A percentile compares a stretch with the other conserved stretches of the same genome.
These are phyloP conservation scores for Margaritifera margaritifera DNA, from an alignment of 2,888 invertebrate species.

Conservation along the genomic window DNA sequence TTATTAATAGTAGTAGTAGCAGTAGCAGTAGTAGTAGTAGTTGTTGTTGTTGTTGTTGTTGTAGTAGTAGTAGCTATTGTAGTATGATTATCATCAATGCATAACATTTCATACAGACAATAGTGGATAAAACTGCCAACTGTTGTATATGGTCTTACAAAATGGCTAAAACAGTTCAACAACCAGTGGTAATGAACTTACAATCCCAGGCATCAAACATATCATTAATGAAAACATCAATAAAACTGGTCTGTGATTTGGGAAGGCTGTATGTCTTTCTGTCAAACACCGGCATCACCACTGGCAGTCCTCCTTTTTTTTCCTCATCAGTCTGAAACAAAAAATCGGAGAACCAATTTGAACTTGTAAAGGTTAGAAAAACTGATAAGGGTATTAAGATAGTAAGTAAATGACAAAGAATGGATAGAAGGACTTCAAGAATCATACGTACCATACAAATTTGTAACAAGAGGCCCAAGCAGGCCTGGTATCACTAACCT, in stretches of 20 bases:
- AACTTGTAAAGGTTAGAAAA: too few species aligned
- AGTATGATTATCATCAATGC: neutral
- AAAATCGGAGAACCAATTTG: neutral
- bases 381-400: too few species aligned
- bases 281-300: slow-evolving; percentile 99
- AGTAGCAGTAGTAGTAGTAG: too few species aligned
- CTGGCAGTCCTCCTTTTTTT: slow-evolving; percentile 88
- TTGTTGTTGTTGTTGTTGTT: too few species aligned
- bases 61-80: neutral
- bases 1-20: too few species aligned
- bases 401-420: too few species aligned
- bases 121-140: neutral
- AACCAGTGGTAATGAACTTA: slow-evolving; percentile 52
- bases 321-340: slow-evolving; percentile 91
- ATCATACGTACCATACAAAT: too few species aligned
- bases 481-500: too few species aligned
- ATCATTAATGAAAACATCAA: slow-evolving; percentile 97
- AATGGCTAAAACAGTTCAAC: neutral
- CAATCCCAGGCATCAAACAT: slow-evolving; percentile 99
- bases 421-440: too few species aligned
- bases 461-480: too few species aligned
- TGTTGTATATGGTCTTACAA: neutral
- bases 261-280: slow-evolving; percentile 95
- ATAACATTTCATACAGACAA: neutral
- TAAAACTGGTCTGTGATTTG: slow-evolving; percentile 97